These are phyloP conservation scores for Emesis castigata DNA, from an alignment of 2,888 invertebrate genomes.

Conservation along the genomic window DNA sequence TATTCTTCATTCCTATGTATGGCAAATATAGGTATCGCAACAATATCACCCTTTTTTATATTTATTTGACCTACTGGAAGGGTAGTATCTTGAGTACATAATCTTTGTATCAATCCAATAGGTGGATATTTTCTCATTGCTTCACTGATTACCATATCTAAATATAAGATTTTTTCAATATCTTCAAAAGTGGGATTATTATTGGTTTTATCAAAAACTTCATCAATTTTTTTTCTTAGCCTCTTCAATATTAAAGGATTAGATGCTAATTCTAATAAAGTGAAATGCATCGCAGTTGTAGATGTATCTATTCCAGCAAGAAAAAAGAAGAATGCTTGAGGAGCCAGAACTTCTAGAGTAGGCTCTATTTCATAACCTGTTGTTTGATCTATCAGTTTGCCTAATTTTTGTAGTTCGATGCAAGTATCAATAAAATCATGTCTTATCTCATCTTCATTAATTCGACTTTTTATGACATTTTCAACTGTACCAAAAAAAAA, in stretches of 20 bases:
- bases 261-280: conserved; percentile 75
- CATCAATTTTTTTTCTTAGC: conserved; percentile 73
- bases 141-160: conserved; percentile 79
- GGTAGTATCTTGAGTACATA: conserved; percentile 73
- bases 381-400: conserved; percentile 49
- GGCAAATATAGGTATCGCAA: conserved; percentile 65
- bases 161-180: conserved; percentile 75
- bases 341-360: conserved; percentile 75
- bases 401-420: conserved; percentile 64
- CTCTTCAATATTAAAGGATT: conserved; percentile 75
- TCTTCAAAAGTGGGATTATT: conserved; percentile 75
- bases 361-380: conserved; percentile 66
- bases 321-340: conserved; percentile 84
- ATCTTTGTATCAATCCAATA: conserved; percentile 75
- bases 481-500: conserved; percentile 66
- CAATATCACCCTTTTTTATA: conserved; percentile 67
- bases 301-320: conserved; percentile 80
- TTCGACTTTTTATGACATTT: conserved; percentile 56
- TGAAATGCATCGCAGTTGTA: conserved; percentile 75
- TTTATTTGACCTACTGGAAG: conserved; percentile 73
- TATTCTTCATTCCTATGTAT: conserved; percentile 75
- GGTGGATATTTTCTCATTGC: conserved; percentile 81
- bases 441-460: conserved; percentile 35
- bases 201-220: conserved; percentile 69
- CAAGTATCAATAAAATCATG: conserved; percentile 70